Conservation (phyloP, 2,113 vertebrate genomes). For the Podarcis muralis region DNA sequence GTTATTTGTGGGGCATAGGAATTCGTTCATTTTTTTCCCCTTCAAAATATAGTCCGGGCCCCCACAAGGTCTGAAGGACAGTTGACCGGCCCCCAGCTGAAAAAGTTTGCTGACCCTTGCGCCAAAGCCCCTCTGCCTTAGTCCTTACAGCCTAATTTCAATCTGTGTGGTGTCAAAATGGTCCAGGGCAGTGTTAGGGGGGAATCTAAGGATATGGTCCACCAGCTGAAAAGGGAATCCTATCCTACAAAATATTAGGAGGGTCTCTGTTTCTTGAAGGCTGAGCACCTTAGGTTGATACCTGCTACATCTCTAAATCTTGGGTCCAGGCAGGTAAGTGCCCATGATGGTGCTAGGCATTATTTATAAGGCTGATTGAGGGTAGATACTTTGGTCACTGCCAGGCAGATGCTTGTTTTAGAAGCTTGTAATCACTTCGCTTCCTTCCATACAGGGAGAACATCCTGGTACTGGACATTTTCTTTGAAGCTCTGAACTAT, state of each 20-base stretch:
- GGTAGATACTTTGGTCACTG: neutral
- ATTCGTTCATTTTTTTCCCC: no score
- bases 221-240: no score
- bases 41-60: no score
- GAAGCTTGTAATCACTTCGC: neutral
- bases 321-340: neutral
- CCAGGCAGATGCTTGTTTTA: neutral
- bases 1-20: no score
- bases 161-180: no score
- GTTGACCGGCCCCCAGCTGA: no score
- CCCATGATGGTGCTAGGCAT: neutral
- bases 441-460: constrained; percentile 85
- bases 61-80: no score
- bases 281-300: neutral
- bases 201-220: neutral
- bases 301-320: neutral
- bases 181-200: neutral
- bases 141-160: no score
- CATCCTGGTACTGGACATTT: constrained; percentile 97
- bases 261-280: neutral
- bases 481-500: constrained; percentile 97
- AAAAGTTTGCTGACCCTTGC: no score
- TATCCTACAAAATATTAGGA: neutral
- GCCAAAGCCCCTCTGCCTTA: no score
- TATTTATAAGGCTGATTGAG: neutral